Base-by-base conservation (phyloP, 2,888 invertebrate species). In the Plebejus argus region DNA sequence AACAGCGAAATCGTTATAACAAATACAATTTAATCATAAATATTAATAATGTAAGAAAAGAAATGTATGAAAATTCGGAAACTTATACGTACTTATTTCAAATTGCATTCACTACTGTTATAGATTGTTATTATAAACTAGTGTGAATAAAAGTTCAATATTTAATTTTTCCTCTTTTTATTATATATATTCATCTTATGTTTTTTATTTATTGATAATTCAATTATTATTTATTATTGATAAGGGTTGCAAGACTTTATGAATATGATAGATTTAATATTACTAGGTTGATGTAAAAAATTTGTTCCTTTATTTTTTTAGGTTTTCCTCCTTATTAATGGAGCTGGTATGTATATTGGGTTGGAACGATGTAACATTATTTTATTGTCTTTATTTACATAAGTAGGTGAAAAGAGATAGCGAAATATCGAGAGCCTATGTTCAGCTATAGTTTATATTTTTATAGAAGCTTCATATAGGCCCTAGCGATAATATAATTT, bases 381-480 rank as follows among this genome's bases (percentile, higher is more conserved):
- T 66, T 66, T 66, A 66, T 33, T 66, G 66, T 66, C 66, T 66
- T 15, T 66, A 1, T 66, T 66, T 28, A 66, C 66, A 28, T 66
- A 20, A 66, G 66, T 28, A 28, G 28, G 18, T 66, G 33, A 66
- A 66, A 66, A 66, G 66, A 66, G 28, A 33, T 28, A 66, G 66
- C 66, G 12, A 66, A 12, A 66, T 66, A 18, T 33, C 12, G 6
- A 28, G 28, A 66, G 66, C 28, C 66, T 66, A 66, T 66, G 66
- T 66, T 66, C 66, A 66, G 66, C 66, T 28, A 66, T 66, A 66
- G 66, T 66, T 61, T 66, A 33, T 66, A 66, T 66, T 66, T 66
- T 66, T 66, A 66, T 66, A 33, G 66, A 66, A 66, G 66, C 66
- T 66, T 66, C 66, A 33, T 66, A 66, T 66, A 66, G 66, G 66